Evolutionary conservation across 2,797 vertebrate genomes (phyloP).

Genomic region (Molossus alvarezi): DNA sequence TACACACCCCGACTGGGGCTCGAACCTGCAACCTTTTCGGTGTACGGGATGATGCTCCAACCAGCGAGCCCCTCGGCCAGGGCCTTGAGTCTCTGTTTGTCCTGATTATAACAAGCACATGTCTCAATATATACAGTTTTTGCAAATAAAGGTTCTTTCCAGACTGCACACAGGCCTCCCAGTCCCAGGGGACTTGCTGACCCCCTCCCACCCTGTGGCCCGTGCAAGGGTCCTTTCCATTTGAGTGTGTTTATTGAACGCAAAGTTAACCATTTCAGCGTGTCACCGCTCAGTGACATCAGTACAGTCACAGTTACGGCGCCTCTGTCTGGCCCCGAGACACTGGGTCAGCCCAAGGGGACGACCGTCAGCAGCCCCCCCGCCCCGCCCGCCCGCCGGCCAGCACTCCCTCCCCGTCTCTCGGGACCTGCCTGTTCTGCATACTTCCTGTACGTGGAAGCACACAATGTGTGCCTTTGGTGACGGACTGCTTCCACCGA

Average conservation of each 20-base stretch:
- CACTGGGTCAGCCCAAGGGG: rapidly evolving
- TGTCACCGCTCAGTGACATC: rapidly evolving
- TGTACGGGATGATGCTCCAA: too few species aligned
- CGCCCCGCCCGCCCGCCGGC: too few species aligned
- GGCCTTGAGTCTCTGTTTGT: too few species aligned
- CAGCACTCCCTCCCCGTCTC: rapidly evolving
- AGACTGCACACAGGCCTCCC: too few species aligned
- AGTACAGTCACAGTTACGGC: not conserved
- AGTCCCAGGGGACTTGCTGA: not conserved
- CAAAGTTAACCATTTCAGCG: not conserved
- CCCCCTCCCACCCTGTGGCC: not conserved
- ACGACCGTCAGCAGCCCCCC: rapidly evolving
- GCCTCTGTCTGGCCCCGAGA: not conserved
- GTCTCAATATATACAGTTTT: rapidly evolving
- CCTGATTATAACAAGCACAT: rapidly evolving
- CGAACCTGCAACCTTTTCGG: too few species aligned
- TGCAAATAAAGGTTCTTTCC: not conserved
- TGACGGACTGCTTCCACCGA: not conserved
- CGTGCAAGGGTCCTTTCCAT: not conserved
- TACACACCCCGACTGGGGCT: too few species aligned
- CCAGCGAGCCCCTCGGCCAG: too few species aligned
- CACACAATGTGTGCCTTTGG: rapidly evolving
- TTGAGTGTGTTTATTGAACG: not conserved
- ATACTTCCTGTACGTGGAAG: not conserved
- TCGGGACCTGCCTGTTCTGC: rapidly evolving